Percentiles rank a stretch among this genome's conserved stretches.
These are phyloP conservation scores for Solenopsis invicta DNA, from an alignment of 1,140 invertebrate species.

Conservation along the genomic window DNA sequence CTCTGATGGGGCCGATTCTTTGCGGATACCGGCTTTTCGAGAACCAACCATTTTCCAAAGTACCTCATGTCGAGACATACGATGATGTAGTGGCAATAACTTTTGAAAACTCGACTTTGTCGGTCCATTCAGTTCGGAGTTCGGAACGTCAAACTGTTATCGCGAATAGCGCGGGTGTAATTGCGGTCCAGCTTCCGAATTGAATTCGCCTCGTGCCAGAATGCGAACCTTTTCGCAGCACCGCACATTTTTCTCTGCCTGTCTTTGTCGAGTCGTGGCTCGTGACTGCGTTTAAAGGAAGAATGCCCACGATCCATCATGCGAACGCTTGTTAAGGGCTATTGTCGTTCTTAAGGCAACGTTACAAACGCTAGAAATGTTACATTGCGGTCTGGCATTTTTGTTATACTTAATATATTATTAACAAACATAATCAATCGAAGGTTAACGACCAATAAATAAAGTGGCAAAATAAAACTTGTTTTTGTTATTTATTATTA, in stretches of 20 bases:
- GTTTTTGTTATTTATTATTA: neutral
- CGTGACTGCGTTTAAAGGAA: slow-evolving; percentile 61
- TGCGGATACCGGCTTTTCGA: neutral
- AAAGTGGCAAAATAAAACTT: too few species aligned
- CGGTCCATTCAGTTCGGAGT: neutral
- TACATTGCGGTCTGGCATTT: neutral
- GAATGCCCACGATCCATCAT: slow-evolving; percentile 78
- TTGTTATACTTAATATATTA: neutral
- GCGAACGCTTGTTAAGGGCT: slow-evolving; percentile 73
- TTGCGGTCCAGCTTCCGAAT: slow-evolving; percentile 50
- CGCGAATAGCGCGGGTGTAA: slow-evolving; percentile 56
- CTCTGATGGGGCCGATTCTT: slow-evolving; percentile 32
- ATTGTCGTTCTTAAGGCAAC: slow-evolving; percentile 59
- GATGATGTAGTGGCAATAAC: slow-evolving; percentile 68
- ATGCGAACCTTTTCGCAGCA: slow-evolving; percentile 40
- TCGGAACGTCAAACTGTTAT: slow-evolving; percentile 4
- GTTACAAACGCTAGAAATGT: slow-evolving; percentile 13
- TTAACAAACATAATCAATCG: neutral
- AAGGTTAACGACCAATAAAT: too few species aligned
- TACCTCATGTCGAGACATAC: slow-evolving; percentile 6
- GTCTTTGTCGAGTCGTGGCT: slow-evolving; percentile 65
- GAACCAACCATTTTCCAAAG: slow-evolving; percentile 14
- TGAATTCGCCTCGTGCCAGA: slow-evolving; percentile 41
- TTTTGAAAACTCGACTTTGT: neutral
- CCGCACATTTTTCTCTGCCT: slow-evolving; percentile 28